phyloP scores from a whole-genome alignment of 2,797 vertebrate species.

The Cuculus canorus region DNA sequence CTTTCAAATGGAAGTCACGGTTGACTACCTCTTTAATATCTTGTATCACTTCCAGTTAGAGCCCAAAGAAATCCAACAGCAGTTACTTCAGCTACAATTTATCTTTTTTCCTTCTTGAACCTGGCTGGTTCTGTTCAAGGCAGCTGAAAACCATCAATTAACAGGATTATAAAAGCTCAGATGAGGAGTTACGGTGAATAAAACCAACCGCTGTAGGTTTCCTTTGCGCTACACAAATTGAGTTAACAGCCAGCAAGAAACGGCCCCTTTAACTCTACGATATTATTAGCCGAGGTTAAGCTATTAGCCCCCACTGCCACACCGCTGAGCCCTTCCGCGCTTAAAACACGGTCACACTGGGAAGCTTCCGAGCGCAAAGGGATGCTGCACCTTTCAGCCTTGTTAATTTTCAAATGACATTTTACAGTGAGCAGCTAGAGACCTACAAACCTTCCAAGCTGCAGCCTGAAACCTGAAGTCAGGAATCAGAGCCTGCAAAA shows the following conservation, averaged over 20 bases:
- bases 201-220: background rate
- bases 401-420: conserved; percentile 29
- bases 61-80: conserved; percentile 1
- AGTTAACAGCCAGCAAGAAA: background rate
- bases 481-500: conserved; percentile 40
- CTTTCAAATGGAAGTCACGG: conserved; percentile 13
- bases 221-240: background rate
- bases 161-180: background rate
- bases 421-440: conserved; percentile 40
- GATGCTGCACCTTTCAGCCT: conserved; percentile 29
- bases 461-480: conserved; percentile 46
- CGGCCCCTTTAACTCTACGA: background rate
- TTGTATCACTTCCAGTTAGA: background rate
- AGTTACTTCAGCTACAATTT: background rate
- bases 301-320: background rate
- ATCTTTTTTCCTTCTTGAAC: background rate
- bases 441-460: conserved; percentile 25
- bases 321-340: background rate
- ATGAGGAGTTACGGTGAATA: background rate
- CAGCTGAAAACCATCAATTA: background rate
- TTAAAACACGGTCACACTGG: background rate
- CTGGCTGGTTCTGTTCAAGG: background rate
- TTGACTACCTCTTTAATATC: background rate
- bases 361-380: background rate
- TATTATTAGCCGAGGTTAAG: background rate